Percentiles rank a stretch among this genome's conserved stretches.
These are phyloP conservation scores for Drosophila vallismaia DNA, from an alignment of 2,888 invertebrate species.

Conservation along the genomic window DNA sequence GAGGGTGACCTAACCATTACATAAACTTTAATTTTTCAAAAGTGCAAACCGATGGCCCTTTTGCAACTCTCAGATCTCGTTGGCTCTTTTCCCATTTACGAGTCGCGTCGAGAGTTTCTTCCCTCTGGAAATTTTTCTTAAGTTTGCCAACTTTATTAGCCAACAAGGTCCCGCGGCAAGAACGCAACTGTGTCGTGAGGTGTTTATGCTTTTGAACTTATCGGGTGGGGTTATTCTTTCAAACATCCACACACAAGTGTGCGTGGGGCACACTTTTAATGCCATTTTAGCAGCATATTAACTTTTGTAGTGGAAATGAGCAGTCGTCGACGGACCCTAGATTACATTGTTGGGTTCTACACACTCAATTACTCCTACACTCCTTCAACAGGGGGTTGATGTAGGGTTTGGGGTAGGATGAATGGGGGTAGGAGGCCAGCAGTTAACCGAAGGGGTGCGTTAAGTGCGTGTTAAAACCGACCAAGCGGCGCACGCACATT, in stretches of 20 bases:
- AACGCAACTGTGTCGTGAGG: constrained; percentile 69
- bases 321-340: constrained; percentile 56
- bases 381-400: background rate
- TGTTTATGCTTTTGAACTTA: constrained; percentile 73
- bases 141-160: constrained; percentile 68
- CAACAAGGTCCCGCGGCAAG: constrained; percentile 34
- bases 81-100: constrained; percentile 52
- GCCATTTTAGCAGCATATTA: constrained; percentile 79
- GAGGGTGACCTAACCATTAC: constrained; percentile 19
- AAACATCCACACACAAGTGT: background rate
- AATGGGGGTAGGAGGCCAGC: constrained; percentile 1
- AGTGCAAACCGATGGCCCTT: constrained; percentile 51
- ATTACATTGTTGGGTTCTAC: constrained; percentile 60
- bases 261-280: constrained; percentile 58
- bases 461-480: constrained; percentile 72
- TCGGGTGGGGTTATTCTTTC: constrained; percentile 51
- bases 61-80: background rate
- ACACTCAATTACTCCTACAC: constrained; percentile 20
- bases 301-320: constrained; percentile 76
- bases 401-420: background rate
- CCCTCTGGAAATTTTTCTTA: constrained; percentile 25
- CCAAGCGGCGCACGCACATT: constrained; percentile 70
- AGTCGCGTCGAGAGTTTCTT: constrained; percentile 28
- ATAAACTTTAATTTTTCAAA: constrained; percentile 68
- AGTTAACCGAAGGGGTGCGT: constrained; percentile 37